phyloP scores from a whole-genome alignment of 2,113 vertebrate species.

The Sardina pilchardus region DNA sequence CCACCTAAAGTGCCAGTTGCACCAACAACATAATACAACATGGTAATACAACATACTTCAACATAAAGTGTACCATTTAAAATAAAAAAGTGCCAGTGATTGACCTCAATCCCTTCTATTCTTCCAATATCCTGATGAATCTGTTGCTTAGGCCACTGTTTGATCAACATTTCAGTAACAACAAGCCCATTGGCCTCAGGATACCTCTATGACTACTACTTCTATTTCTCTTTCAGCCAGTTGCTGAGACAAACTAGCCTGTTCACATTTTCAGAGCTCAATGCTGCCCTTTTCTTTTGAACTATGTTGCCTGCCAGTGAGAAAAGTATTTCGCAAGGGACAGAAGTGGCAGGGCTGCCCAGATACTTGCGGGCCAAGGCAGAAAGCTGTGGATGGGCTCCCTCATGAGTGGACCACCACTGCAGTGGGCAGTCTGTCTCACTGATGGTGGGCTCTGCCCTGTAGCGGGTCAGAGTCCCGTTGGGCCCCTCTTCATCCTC shows the following conservation, averaged over 20 bases:
- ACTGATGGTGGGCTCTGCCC: slow-evolving; percentile 28
- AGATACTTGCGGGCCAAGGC: slow-evolving; percentile 34
- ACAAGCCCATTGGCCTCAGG: too few relatives aligned
- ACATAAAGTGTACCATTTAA: too few relatives aligned
- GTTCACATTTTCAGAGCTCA: slow-evolving; percentile 43
- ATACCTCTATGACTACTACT: too few relatives aligned
- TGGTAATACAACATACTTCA: too few relatives aligned
- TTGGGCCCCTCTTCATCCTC: slow-evolving; percentile 3
- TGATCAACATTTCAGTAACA: too few relatives aligned
- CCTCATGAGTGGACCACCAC: slow-evolving; percentile 26
- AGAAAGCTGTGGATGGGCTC: slow-evolving; percentile 11
- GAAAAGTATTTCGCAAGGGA: slow-evolving; percentile 40
- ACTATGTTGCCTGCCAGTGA: slow-evolving; percentile 41
- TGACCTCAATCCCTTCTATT: too few relatives aligned
- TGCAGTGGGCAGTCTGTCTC: slow-evolving; percentile 24
- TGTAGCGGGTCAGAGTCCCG: slow-evolving; percentile 1
- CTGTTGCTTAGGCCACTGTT: too few relatives aligned
- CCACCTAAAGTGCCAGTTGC: too few relatives aligned
- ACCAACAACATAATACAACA: too few relatives aligned
- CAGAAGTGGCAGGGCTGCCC: slow-evolving; percentile 32
- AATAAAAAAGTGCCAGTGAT: too few relatives aligned
- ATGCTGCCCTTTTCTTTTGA: slow-evolving; percentile 35
- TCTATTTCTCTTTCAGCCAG: slow-evolving; percentile 24
- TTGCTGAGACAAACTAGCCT: slow-evolving; percentile 31
- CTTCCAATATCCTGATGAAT: too few relatives aligned